Percentiles rank a stretch among this genome's conserved stretches.
These are phyloP conservation scores for Loripinus fragilis DNA, from an alignment of 2,888 invertebrate genomes.

Conservation along the genomic window DNA sequence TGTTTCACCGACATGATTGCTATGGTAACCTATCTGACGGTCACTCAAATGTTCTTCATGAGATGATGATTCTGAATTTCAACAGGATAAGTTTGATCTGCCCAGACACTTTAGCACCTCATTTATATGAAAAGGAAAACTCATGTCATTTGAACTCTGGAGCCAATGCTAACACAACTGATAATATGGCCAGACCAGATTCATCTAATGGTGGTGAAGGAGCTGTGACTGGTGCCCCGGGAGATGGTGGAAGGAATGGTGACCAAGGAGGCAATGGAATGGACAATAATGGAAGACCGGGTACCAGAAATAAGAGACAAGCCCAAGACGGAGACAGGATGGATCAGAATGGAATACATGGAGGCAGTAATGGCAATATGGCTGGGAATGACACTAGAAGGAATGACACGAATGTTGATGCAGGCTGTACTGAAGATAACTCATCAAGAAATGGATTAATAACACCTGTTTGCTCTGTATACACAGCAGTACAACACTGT, in stretches of 20 bases:
- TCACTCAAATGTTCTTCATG: neutral
- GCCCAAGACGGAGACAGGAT: too few relatives aligned
- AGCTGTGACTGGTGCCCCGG: too few relatives aligned
- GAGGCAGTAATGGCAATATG: conserved; percentile 16
- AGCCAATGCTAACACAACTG: neutral
- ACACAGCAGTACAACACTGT: conserved; percentile 7
- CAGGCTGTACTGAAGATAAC: neutral
- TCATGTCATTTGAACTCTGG: neutral
- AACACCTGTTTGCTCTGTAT: neutral
- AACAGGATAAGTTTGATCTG: conserved; percentile 6
- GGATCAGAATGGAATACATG: neutral
- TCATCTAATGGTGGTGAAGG: too few relatives aligned
- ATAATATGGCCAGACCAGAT: too few relatives aligned
- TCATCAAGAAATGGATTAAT: neutral
- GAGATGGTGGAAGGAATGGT: too few relatives aligned
- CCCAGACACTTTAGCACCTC: conserved; percentile 2
- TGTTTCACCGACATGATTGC: neutral
- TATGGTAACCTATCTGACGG: neutral
- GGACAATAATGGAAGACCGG: too few relatives aligned
- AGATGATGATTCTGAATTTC: neutral
- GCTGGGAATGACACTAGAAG: neutral
- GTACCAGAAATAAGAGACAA: too few relatives aligned
- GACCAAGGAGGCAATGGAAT: too few relatives aligned
- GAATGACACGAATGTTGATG: conserved; percentile 1
- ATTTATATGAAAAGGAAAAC: neutral